Percentiles rank a stretch among this genome's conserved stretches.
Conservation (phyloP, 2,888 invertebrate genomes). For the Carterocephalus palaemon region DNA sequence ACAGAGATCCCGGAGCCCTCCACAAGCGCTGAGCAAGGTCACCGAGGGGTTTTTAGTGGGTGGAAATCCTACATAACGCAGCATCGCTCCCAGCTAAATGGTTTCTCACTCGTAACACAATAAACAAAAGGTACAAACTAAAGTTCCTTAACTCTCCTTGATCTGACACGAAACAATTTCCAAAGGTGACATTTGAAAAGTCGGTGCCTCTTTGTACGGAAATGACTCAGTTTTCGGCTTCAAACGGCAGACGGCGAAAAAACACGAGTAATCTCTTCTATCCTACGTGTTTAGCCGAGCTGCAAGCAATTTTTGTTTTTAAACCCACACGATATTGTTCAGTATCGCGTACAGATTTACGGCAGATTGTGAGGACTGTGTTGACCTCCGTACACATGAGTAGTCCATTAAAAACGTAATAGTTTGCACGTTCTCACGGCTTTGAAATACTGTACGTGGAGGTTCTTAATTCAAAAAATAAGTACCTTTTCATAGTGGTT, state of each 20-base stretch:
- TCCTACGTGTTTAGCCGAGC: conserved; percentile 7
- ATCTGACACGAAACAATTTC: conserved; percentile 28
- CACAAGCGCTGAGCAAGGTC: too few species aligned
- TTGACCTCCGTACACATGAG: conserved; percentile 26
- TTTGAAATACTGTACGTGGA: conserved; percentile 17
- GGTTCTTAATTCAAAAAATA: conserved; percentile 20
- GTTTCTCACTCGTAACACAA: too few species aligned
- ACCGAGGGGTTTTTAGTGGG: too few species aligned
- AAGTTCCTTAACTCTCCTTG: too few species aligned
- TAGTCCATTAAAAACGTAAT: conserved; percentile 30
- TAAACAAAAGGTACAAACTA: too few species aligned
- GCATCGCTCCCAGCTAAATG: too few species aligned
- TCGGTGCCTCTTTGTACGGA: conserved; percentile 46
- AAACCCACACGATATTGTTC: not conserved
- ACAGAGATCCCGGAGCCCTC: too few species aligned
- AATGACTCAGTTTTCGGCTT: conserved; percentile 49
- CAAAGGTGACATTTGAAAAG: conserved; percentile 49
- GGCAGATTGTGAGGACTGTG: conserved; percentile 9
- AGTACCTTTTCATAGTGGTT: conserved; percentile 6
- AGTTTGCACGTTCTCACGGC: conserved; percentile 27
- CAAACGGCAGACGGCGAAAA: conserved; percentile 32
- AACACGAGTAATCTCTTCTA: conserved; percentile 24
- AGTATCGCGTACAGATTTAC: not conserved
- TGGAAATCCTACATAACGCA: too few species aligned
- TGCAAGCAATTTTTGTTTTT: conserved; percentile 17